Percentiles rank a stretch among this genome's conserved stretches.
Conservation (phyloP, 2,888 invertebrate genomes). For the Plagodis pulveraria region DNA sequence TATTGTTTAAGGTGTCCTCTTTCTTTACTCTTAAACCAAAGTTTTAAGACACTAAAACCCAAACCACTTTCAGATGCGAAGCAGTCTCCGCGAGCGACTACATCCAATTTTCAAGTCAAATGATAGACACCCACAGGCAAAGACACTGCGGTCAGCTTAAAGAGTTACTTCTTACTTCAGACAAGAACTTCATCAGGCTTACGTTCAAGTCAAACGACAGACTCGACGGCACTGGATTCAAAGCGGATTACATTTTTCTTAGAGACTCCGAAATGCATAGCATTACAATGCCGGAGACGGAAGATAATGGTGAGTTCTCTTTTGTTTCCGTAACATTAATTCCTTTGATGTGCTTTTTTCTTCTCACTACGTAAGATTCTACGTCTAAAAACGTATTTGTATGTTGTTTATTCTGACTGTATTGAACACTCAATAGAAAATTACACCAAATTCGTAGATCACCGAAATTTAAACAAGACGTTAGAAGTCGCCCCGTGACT, state of each 20-base stretch:
- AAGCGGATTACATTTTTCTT: conserved; percentile 94
- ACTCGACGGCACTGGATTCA: conserved; percentile 97
- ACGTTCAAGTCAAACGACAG: conserved; percentile 97
- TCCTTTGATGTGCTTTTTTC: neutral
- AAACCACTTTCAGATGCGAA: conserved; percentile 89
- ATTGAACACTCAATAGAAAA: neutral
- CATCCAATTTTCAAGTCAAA: conserved; percentile 97
- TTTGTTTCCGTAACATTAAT: neutral
- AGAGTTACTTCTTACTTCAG: conserved; percentile 92
- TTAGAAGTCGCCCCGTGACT: no score
- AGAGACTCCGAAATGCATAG: conserved; percentile 87
- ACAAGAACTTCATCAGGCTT: conserved; percentile 95
- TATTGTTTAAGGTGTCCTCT: no score
- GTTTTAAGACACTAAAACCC: neutral
- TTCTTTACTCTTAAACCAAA: no score
- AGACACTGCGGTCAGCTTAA: conserved; percentile 93
- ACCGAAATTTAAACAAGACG: no score
- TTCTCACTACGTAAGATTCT: no score
- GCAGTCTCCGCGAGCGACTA: conserved; percentile 96
- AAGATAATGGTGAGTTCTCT: conserved; percentile 55
- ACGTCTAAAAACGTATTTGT: neutral
- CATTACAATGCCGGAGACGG: conserved; percentile 63
- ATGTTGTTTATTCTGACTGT: neutral
- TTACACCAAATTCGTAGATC: no score
- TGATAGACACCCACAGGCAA: conserved; percentile 92